Evolutionary conservation across 2,888 invertebrate genomes (phyloP).

Genomic region (Campaea margaritaria): DNA sequence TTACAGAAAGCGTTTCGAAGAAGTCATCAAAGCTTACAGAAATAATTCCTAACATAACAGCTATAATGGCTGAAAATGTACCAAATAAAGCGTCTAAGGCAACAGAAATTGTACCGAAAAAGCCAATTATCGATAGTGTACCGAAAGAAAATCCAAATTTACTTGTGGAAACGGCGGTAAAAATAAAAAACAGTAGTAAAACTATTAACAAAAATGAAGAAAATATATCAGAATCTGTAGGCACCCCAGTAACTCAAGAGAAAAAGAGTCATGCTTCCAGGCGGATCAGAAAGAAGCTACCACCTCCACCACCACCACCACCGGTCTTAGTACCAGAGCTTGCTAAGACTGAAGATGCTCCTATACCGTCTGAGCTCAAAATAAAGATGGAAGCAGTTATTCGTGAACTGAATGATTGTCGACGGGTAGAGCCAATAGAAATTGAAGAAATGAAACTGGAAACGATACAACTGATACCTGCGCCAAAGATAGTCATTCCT

Average conservation of each 20-base stretch:
- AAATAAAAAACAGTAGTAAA: slow-evolving; percentile 27
- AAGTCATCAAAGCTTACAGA: slow-evolving; percentile 37
- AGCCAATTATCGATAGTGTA: slow-evolving; percentile 29
- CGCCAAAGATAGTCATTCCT: slow-evolving; percentile 78
- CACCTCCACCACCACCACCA: slow-evolving; percentile 78
- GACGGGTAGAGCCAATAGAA: slow-evolving; percentile 66
- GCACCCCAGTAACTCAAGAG: slow-evolving; percentile 45
- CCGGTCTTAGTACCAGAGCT: slow-evolving; percentile 37
- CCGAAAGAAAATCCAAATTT: slow-evolving; percentile 32
- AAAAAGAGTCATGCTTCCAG: slow-evolving; percentile 67
- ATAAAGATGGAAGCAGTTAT: slow-evolving; percentile 87
- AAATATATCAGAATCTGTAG: slow-evolving; percentile 25
- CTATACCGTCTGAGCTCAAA: slow-evolving; percentile 83
- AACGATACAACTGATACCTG: slow-evolving; percentile 56
- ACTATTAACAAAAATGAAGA: slow-evolving; percentile 15
- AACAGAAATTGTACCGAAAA: slow-evolving; percentile 13
- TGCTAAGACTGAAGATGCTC: slow-evolving; percentile 55
- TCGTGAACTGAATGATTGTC: slow-evolving; percentile 80
- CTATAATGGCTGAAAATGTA: slow-evolving; percentile 23
- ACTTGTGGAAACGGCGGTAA: slow-evolving; percentile 32
- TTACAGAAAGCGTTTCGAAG: slow-evolving; percentile 42
- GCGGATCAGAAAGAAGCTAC: slow-evolving; percentile 72
- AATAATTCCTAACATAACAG: slow-evolving; percentile 26
- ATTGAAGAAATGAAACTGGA: slow-evolving; percentile 63
- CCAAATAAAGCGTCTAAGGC: slow-evolving; percentile 20